Base-by-base conservation (phyloP, 2,797 vertebrate genomes). In the Sorex maritimensis region DNA sequence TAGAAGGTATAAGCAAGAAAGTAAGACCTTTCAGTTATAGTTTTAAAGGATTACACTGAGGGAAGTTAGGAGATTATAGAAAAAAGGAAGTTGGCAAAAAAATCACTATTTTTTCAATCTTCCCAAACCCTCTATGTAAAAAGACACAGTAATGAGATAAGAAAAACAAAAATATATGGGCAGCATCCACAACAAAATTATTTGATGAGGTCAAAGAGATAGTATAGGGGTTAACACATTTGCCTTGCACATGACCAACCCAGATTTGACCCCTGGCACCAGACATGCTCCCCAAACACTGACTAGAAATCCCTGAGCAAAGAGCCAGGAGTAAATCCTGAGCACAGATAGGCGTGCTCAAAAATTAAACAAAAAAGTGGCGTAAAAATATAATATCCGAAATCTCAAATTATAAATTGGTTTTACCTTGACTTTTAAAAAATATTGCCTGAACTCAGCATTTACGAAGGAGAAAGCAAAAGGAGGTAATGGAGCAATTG, bases 101-200 rank as follows among this genome's bases (percentile, higher is more conserved):
- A 52, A 52, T 52, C 49, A 28, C 44, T 46, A n/a, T 46, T 34
- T 12, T 75, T 49, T 85, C 17, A n/a, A 55, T 80, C 63, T 84
- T 34, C 15, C 38, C 38, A 68, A 80, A 89, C 46, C 17, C 19
- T 28, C 2, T 21, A 58, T n/a, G 13, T 61, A 67, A 26, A 58
- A 24, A 11, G 15, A 73, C 14, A 38, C 6, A 58, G 68, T 17
- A 74, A 21, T 74, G 34, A 68, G 24, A 74, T 26, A 74, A 17
- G 55, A 13, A 28, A 63, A 38, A 14, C 23, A 41, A 83, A 73
- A 65, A 73, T 34, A 21, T 11, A 28, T 38, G 46, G 68, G 26
- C 34, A 73, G 26, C 26, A 73, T 67, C 34, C 52, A 55, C 58
- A 72, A 68, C 24, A 93, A 90, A 74, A 85, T 38, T 68, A 68